Conservation (phyloP, 2,888 invertebrate genomes). For the Unio pictorum region DNA sequence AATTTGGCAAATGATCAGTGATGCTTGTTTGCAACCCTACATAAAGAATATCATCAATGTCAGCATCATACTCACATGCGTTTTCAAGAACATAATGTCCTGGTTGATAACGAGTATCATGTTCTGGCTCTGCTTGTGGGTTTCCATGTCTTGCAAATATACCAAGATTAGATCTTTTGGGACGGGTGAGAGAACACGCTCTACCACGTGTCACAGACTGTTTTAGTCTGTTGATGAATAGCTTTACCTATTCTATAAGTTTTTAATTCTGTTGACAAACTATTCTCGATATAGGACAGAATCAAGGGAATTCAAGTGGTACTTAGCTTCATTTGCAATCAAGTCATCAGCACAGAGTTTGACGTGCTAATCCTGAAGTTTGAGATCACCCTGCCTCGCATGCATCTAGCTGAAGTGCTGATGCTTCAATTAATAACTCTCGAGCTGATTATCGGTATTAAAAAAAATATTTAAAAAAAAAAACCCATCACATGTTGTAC, state of each 20-base stretch:
- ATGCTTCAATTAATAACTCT: too few species aligned
- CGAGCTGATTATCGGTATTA: too few species aligned
- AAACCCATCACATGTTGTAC: too few species aligned
- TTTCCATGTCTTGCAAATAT: conserved; percentile 8
- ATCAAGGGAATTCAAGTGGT: conserved; percentile 9
- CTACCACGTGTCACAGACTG: not conserved
- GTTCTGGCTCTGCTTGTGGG: conserved; percentile 36
- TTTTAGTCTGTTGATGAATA: conserved; percentile 4
- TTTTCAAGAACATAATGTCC: conserved; percentile 8
- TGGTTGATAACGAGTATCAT: conserved; percentile 1
- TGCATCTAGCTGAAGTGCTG: not conserved
- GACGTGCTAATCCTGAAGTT: conserved; percentile 3
- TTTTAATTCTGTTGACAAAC: conserved; percentile 11
- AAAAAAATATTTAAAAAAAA: too few species aligned
- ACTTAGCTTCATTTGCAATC: conserved; percentile 15
- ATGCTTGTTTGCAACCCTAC: conserved; percentile 1
- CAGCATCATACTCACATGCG: not conserved
- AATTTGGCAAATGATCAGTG: conserved; percentile 7
- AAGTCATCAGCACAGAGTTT: conserved; percentile 17
- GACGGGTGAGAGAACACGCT: too few species aligned
- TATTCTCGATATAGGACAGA: conserved; percentile 9
- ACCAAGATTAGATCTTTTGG: conserved; percentile 5
- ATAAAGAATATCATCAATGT: conserved; percentile 4
- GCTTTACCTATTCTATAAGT: conserved; percentile 4
- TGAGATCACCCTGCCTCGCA: conserved; percentile 1